Percentiles rank a stretch among this genome's conserved stretches.
Conservation (phyloP, 2,113 vertebrate genomes). For the Poeciliopsis prolifica region DNA sequence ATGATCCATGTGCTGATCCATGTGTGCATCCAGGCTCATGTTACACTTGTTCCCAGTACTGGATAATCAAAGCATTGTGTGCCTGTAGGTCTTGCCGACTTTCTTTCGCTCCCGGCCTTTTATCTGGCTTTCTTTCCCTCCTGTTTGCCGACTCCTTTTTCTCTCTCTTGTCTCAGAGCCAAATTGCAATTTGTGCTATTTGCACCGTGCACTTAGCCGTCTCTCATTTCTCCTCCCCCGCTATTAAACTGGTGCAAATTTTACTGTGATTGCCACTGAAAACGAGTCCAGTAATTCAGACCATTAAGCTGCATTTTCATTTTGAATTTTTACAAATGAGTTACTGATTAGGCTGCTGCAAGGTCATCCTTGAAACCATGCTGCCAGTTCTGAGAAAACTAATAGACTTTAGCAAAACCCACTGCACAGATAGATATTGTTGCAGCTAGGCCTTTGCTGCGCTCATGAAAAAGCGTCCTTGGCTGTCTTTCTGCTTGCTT, state of each 20-base stretch:
- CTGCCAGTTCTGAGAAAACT: constrained; percentile 27
- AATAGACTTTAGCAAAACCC: constrained; percentile 13
- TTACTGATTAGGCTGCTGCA: constrained; percentile 43
- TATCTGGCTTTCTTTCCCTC: constrained; percentile 41
- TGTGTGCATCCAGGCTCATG: constrained; percentile 57
- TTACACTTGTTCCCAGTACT: constrained; percentile 58
- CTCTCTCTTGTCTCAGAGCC: constrained; percentile 12
- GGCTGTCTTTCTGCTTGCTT: constrained; percentile 49
- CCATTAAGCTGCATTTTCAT: constrained; percentile 2
- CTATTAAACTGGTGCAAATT: neutral
- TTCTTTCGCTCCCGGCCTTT: constrained; percentile 26
- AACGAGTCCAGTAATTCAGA: neutral
- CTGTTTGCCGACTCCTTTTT: constrained; percentile 18
- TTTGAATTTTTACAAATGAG: constrained; percentile 39
- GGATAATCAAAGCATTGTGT: constrained; percentile 70
- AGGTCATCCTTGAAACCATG: constrained; percentile 40
- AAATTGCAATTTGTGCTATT: neutral
- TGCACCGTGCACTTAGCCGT: neutral
- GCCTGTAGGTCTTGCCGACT: constrained; percentile 35
- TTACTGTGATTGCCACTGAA: constrained; percentile 5
- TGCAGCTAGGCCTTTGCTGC: constrained; percentile 26
- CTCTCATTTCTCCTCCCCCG: neutral
- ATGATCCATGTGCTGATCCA: constrained; percentile 66
- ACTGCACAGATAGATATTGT: constrained; percentile 32
- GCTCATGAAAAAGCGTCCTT: constrained; percentile 58